phyloP scores from a whole-genome alignment of 2,888 invertebrate genomes.

The Thecocarcelia acutangulata region DNA sequence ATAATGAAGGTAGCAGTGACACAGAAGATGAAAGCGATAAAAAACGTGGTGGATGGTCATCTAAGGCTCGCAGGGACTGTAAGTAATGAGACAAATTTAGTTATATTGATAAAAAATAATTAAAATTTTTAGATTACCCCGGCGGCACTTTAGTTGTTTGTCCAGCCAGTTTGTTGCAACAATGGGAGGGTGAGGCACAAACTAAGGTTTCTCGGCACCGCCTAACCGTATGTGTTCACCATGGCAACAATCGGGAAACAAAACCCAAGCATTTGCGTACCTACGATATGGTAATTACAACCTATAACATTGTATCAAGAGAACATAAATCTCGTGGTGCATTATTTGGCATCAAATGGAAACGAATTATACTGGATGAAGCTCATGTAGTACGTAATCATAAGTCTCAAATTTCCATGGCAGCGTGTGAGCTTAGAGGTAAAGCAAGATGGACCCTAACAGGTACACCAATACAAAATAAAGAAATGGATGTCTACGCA shows the following conservation, averaged over 20 bases:
- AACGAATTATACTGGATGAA: slow-evolving; percentile 94
- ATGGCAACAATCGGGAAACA: slow-evolving; percentile 89
- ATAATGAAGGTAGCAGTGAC: slow-evolving; percentile 68
- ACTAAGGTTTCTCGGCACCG: slow-evolving; percentile 84
- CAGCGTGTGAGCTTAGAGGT: slow-evolving; percentile 83
- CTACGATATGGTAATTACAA: slow-evolving; percentile 93
- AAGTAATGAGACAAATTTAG: slow-evolving; percentile 60
- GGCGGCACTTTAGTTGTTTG: slow-evolving; percentile 94
- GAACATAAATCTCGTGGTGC: slow-evolving; percentile 85
- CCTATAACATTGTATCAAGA: slow-evolving; percentile 88
- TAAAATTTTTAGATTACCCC: slow-evolving; percentile 82
- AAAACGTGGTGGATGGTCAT: slow-evolving; percentile 73
- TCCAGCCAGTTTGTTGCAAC: slow-evolving; percentile 93
- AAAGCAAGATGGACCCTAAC: slow-evolving; percentile 91
- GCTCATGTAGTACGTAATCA: slow-evolving; percentile 95
- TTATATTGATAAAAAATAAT: no score
- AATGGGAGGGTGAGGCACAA: slow-evolving; percentile 92
- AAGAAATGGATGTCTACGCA: slow-evolving; percentile 91
- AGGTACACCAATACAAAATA: slow-evolving; percentile 97
- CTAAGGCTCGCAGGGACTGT: slow-evolving; percentile 78
- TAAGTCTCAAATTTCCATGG: slow-evolving; percentile 88
- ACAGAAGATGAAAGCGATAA: slow-evolving; percentile 72
- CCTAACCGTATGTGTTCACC: slow-evolving; percentile 87
- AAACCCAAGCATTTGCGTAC: slow-evolving; percentile 85
- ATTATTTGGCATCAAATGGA: slow-evolving; percentile 89